Conservation (phyloP, 2,888 invertebrate species). For the Venusia cambrica region DNA sequence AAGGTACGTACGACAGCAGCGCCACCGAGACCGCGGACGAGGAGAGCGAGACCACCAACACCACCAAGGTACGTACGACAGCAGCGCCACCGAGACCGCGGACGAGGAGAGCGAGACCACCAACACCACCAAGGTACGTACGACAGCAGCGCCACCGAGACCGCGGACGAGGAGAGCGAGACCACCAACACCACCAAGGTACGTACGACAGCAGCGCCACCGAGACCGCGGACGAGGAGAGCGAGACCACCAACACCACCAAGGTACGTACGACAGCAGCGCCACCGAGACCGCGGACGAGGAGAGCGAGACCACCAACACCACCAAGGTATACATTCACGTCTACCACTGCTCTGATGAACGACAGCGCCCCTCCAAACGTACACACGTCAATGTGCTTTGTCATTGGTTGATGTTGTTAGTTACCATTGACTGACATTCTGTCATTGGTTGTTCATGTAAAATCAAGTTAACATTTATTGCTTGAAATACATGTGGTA, state of each 20-base stretch:
- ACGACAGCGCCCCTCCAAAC: too few relatives aligned
- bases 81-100: slow-evolving; percentile 92
- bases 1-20: too few relatives aligned
- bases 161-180: slow-evolving; percentile 92
- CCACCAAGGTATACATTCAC: slow-evolving; percentile 53
- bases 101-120: slow-evolving; percentile 89
- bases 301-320: slow-evolving; percentile 83
- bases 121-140: slow-evolving; percentile 70
- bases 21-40: slow-evolving; percentile 95
- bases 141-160: slow-evolving; percentile 92
- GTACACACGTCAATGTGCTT: too few relatives aligned
- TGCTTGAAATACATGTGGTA: too few relatives aligned
- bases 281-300: slow-evolving; percentile 95
- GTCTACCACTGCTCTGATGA: slow-evolving; percentile 5
- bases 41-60: slow-evolving; percentile 83
- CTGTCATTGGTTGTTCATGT: too few relatives aligned
- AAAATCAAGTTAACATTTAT: too few relatives aligned
- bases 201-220: too few relatives aligned
- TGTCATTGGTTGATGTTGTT: too few relatives aligned
- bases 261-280: slow-evolving; percentile 84
- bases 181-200: slow-evolving; percentile 78
- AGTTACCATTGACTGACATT: too few relatives aligned
- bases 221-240: slow-evolving; percentile 94
- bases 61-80: slow-evolving; percentile 71
- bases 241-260: slow-evolving; percentile 78